Conservation (phyloP, 2,888 invertebrate genomes). For the Abrostola tripartita region DNA sequence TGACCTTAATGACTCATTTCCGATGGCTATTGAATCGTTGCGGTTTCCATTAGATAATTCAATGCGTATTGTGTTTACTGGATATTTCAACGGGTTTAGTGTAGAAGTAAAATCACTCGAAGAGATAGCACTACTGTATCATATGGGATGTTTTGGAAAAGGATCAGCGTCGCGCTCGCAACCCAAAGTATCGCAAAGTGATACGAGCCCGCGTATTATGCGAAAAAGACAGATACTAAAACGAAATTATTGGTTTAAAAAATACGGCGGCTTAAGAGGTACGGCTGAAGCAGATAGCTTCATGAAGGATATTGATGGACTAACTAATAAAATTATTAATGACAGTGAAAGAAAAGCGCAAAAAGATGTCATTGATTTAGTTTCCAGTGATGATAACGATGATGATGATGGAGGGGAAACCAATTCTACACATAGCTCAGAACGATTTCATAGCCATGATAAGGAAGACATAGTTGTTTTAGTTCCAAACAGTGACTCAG, state of each 20-base stretch:
- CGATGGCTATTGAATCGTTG: conserved; percentile 79
- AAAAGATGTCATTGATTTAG: conserved; percentile 82
- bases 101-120: conserved; percentile 89
- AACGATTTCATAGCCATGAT: conserved; percentile 59
- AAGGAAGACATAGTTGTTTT: conserved; percentile 86
- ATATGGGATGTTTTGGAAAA: conserved; percentile 94
- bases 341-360: conserved; percentile 65
- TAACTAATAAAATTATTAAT: conserved; percentile 69
- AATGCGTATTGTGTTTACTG: conserved; percentile 85
- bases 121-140: conserved; percentile 89
- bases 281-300: conserved; percentile 65
- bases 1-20: conserved; percentile 77
- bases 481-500: conserved; percentile 90
- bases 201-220: conserved; percentile 81
- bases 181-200: conserved; percentile 79
- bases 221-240: conserved; percentile 89
- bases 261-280: conserved; percentile 67
- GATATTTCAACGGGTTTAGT: conserved; percentile 90
- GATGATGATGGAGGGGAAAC: conserved; percentile 60
- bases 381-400: conserved; percentile 80
- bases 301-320: conserved; percentile 71
- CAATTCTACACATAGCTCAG: conserved; percentile 44
- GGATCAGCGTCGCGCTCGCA: conserved; percentile 90
- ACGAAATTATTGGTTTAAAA: conserved; percentile 87
- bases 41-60: conserved; percentile 82